A percentile compares a stretch with the other conserved stretches of the same genome.
These are phyloP conservation scores for Amorpha juglandis DNA, from an alignment of 2,888 invertebrate genomes.

Conservation along the genomic window DNA sequence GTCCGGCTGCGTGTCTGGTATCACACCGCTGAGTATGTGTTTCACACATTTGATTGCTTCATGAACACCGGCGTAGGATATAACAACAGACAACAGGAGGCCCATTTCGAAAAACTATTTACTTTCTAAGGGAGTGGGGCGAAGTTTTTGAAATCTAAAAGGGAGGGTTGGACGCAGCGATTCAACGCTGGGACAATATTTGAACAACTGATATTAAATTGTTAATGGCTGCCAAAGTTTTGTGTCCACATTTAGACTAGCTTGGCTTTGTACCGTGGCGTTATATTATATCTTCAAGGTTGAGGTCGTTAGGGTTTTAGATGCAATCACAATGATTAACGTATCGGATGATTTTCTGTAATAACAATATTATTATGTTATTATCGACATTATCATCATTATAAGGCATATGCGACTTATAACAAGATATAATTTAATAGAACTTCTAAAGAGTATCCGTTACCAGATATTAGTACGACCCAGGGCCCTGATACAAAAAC, in stretches of 20 bases:
- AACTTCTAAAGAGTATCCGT: too few species aligned
- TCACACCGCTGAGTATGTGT: conserved; percentile 75
- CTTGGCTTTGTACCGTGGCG: conserved; percentile 76
- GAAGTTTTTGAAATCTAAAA: conserved; percentile 57
- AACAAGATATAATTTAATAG: not conserved
- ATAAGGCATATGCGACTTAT: not conserved
- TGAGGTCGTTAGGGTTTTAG: conserved; percentile 46
- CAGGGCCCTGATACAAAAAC: too few species aligned
- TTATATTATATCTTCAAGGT: conserved; percentile 61
- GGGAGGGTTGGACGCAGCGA: conserved; percentile 72
- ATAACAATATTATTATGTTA: not conserved
- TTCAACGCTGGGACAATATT: conserved; percentile 78
- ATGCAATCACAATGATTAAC: conserved; percentile 38
- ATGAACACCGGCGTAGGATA: conserved; percentile 89
- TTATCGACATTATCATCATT: conserved; percentile 1
- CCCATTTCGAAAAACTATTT: conserved; percentile 83
- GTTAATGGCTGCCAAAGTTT: conserved; percentile 80
- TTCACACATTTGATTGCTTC: conserved; percentile 86
- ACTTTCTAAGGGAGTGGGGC: conserved; percentile 56
- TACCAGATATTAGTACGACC: too few species aligned
- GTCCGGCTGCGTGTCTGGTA: conserved; percentile 70
- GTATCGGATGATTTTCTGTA: conserved; percentile 13
- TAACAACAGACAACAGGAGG: conserved; percentile 88
- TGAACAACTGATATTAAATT: conserved; percentile 84
- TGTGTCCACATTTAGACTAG: conserved; percentile 78